Percentiles rank a stretch among this genome's conserved stretches.
phyloP scores from a whole-genome alignment of 2,113 vertebrate genomes.

The Elgaria multicarinata region DNA sequence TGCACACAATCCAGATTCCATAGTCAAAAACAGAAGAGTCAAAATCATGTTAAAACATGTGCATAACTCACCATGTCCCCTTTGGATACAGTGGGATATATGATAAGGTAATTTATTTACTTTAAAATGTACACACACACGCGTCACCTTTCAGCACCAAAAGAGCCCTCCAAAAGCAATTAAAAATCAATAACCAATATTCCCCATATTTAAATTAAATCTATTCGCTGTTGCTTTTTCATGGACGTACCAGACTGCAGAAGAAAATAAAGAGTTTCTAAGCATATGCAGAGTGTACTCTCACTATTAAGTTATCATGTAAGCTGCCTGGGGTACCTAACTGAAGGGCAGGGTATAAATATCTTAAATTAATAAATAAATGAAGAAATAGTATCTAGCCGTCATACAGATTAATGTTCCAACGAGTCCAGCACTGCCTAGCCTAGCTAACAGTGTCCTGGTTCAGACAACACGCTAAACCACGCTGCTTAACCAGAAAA shows the following conservation, averaged over 20 bases:
- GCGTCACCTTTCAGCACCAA: not conserved
- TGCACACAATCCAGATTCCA: not conserved
- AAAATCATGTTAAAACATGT: not conserved
- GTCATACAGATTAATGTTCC: not conserved
- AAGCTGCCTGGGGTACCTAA: not conserved
- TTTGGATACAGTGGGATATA: not conserved
- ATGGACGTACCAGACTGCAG: not conserved
- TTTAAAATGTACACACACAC: not conserved
- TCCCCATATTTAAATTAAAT: not conserved
- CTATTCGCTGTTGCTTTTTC: not conserved
- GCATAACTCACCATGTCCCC: not conserved
- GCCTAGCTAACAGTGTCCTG: not conserved
- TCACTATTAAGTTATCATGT: not conserved
- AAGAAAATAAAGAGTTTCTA: not conserved
- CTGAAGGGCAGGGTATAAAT: not conserved
- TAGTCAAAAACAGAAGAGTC: not conserved
- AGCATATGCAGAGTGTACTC: not conserved
- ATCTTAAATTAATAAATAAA: not conserved
- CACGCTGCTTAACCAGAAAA: no score
- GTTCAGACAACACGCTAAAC: no score
- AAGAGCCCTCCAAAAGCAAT: not conserved
- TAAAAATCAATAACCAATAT: not conserved
- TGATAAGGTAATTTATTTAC: not conserved
- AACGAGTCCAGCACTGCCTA: not conserved
- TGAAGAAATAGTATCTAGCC: not conserved